Evolutionary conservation across 2,797 vertebrate species (phyloP).

Genomic region (Nannoperca obscura): DNA sequence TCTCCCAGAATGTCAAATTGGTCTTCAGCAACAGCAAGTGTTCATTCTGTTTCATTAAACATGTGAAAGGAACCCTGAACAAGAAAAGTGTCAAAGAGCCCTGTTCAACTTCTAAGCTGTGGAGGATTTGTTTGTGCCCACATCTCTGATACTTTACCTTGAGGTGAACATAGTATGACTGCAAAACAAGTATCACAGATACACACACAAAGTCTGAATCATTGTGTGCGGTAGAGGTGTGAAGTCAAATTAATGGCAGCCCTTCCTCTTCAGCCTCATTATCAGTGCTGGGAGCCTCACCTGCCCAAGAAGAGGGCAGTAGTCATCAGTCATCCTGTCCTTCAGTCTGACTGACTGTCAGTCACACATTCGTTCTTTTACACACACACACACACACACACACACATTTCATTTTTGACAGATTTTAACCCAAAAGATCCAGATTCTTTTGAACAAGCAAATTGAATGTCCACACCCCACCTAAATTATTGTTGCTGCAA

Average conservation of each 20-base stretch:
- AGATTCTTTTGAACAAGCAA: no score
- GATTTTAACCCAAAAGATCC: not conserved
- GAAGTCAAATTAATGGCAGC: conserved; percentile 73
- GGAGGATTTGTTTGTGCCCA: conserved; percentile 8
- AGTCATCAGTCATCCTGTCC: conserved; percentile 84
- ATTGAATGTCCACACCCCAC: not conserved
- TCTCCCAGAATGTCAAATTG: conserved; percentile 25
- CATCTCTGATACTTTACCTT: conserved; percentile 31
- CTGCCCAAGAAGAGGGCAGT: conserved; percentile 64
- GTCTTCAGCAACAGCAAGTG: not conserved
- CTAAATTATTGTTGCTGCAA: not conserved
- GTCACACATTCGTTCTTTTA: conserved; percentile 27
- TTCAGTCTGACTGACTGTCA: conserved; percentile 71
- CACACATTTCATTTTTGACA: conserved; percentile 1
- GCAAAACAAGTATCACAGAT: conserved; percentile 6
- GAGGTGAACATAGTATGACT: conserved; percentile 30
- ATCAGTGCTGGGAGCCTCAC: conserved; percentile 75
- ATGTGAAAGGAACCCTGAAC: conserved; percentile 30
- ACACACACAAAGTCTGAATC: conserved; percentile 9
- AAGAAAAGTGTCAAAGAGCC: conserved; percentile 9
- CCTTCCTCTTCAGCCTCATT: conserved; percentile 78
- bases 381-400: conserved; percentile 4
- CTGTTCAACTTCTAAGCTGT: conserved; percentile 10
- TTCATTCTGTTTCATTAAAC: conserved; percentile 22
- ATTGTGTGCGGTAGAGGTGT: conserved; percentile 55